These are phyloP conservation scores for Asarcornis scutulata DNA, from an alignment of 2,113 vertebrate genomes.

Conservation along the genomic window DNA sequence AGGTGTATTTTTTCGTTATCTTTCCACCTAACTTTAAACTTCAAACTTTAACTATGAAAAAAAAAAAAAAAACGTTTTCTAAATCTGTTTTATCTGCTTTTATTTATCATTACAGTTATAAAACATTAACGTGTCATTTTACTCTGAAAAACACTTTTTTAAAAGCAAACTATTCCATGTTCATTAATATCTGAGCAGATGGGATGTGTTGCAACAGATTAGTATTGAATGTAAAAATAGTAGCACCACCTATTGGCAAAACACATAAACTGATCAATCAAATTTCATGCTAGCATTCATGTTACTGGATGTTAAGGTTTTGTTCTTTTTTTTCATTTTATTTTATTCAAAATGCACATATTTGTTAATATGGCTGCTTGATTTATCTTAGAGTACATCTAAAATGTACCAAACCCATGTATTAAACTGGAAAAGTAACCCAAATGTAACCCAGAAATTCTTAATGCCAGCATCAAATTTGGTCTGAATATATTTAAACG, in stretches of 20 bases:
- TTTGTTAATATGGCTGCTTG: background rate
- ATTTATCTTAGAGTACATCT: background rate
- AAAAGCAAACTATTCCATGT: background rate
- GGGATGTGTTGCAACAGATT: background rate
- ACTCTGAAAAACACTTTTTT: background rate
- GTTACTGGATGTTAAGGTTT: background rate
- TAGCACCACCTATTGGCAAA: slow-evolving; percentile 65
- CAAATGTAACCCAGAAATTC: background rate
- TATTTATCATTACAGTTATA: background rate
- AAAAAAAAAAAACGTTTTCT: background rate
- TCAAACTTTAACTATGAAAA: background rate
- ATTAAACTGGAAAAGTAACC: background rate
- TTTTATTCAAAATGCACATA: background rate
- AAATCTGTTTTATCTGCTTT: background rate
- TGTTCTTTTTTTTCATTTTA: background rate
- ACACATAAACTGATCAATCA: slow-evolving; percentile 5
- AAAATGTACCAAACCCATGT: background rate
- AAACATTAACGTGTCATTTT: background rate
- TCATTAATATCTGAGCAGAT: background rate
- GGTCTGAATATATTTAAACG: background rate
- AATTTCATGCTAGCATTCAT: background rate
- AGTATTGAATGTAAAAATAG: slow-evolving; percentile 46
- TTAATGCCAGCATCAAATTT: background rate
- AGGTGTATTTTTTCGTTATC: background rate
- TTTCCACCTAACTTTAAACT: background rate